Conservation (phyloP, 2,797 vertebrate species). For the Muraenolepis orangiensis region DNA sequence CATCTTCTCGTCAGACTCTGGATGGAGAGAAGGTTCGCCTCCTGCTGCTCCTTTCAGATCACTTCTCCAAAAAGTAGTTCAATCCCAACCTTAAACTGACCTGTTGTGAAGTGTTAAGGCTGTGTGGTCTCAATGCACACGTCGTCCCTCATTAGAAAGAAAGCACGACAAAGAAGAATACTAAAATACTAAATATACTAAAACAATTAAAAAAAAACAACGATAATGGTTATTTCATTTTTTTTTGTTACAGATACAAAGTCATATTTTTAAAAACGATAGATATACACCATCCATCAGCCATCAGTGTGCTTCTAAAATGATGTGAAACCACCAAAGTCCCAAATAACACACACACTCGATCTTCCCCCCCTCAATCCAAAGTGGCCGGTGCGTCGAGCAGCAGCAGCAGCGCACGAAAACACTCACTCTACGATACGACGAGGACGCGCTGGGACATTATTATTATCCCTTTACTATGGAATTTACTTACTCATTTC, state of each 20-base stretch:
- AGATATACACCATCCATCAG: neutral
- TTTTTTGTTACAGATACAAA: neutral
- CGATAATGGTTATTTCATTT: neutral
- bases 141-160: neutral
- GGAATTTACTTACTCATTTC: conserved; percentile 88
- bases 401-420: conserved; percentile 50
- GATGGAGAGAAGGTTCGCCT: conserved; percentile 25
- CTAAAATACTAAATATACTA: no score
- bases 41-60: conserved; percentile 48
- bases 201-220: no score
- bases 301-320: neutral
- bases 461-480: no score
- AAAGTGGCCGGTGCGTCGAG: conserved; percentile 47
- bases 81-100: neutral
- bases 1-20: conserved; percentile 68
- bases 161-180: neutral
- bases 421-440: conserved; percentile 55
- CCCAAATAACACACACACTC: no score
- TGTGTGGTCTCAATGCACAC: neutral
- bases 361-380: no score
- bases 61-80: conserved; percentile 10
- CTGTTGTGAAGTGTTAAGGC: neutral
- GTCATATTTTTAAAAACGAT: neutral
- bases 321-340: neutral
- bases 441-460: conserved; percentile 82